phyloP scores from a whole-genome alignment of 2,113 vertebrate species.

The Aphelocoma coerulescens region DNA sequence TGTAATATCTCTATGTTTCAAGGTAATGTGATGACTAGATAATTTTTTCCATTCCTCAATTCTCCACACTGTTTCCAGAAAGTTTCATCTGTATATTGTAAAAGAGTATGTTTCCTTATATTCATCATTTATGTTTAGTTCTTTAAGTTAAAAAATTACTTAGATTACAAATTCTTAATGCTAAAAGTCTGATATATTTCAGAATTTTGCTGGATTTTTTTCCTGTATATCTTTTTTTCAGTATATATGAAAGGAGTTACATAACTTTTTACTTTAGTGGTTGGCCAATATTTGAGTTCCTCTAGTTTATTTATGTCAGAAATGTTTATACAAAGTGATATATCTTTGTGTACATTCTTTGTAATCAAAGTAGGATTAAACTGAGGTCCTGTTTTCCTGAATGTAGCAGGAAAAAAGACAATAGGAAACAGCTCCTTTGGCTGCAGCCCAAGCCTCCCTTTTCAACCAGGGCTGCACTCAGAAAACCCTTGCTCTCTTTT shows the following conservation, averaged over 20 bases:
- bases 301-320: constrained; percentile 26
- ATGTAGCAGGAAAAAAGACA: constrained; percentile 2
- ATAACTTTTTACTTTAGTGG: background rate
- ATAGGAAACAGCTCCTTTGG: constrained; percentile 33
- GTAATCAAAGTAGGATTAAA: constrained; percentile 37
- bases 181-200: background rate
- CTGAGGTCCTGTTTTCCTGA: constrained; percentile 5
- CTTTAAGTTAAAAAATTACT: background rate
- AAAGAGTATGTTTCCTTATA: background rate
- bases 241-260: background rate
- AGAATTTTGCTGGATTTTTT: background rate
- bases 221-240: background rate
- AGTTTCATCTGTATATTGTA: background rate
- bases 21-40: background rate
- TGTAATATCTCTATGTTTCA: background rate
- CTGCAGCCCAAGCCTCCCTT: background rate
- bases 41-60: background rate
- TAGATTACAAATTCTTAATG: background rate
- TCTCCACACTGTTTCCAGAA: background rate
- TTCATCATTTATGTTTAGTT: background rate
- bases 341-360: constrained; percentile 30
- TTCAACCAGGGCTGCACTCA: background rate
- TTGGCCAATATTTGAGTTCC: background rate
- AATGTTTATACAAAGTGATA: constrained; percentile 15
- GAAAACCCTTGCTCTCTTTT: background rate